Percentiles rank a stretch among this genome's conserved stretches.
Conservation (phyloP, 2,113 vertebrate genomes). For the Cyphomyrus discorhynchus region DNA sequence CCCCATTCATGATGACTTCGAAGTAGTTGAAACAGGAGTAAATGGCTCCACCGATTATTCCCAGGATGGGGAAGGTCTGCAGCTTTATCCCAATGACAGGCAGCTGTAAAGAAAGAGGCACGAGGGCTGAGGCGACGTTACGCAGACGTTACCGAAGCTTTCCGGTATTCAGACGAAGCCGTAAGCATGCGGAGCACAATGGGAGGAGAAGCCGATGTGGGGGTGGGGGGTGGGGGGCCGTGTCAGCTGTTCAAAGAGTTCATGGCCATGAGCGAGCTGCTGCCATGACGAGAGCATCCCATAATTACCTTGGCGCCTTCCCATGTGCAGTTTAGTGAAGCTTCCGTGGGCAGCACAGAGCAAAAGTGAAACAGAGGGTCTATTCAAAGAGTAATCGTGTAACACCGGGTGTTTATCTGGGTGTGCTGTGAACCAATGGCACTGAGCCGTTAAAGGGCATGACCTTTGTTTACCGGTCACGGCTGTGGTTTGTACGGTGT, state of each 20-base stretch:
- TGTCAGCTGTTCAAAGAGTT: slow-evolving; percentile 52
- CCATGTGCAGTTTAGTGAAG: slow-evolving; percentile 55
- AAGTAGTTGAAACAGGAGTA: slow-evolving; percentile 90
- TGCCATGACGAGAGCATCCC: slow-evolving; percentile 48
- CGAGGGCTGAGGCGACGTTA: neutral
- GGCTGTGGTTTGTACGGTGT: neutral
- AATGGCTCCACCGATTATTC: slow-evolving; percentile 75
- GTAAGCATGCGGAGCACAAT: slow-evolving; percentile 44
- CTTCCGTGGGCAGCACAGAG: slow-evolving; percentile 59
- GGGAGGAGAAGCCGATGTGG: slow-evolving; percentile 49
- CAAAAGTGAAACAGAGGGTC: slow-evolving; percentile 59
- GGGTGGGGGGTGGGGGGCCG: slow-evolving; percentile 36
- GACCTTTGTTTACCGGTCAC: neutral
- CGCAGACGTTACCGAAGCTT: too few species aligned
- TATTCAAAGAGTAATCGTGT: slow-evolving; percentile 47
- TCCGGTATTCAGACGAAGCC: slow-evolving; percentile 32
- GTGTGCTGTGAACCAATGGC: neutral
- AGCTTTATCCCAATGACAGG: slow-evolving; percentile 73
- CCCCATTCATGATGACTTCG: slow-evolving; percentile 83
- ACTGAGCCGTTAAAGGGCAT: neutral
- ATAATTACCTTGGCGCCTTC: slow-evolving; percentile 58
- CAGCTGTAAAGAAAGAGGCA: slow-evolving; percentile 53
- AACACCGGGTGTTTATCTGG: slow-evolving; percentile 19
- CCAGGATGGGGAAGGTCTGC: slow-evolving; percentile 73
- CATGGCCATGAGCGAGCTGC: slow-evolving; percentile 51